Percentiles rank a stretch among this genome's conserved stretches.
These are phyloP conservation scores for Crioceris asparagi DNA, from an alignment of 2,888 invertebrate genomes.

Conservation along the genomic window DNA sequence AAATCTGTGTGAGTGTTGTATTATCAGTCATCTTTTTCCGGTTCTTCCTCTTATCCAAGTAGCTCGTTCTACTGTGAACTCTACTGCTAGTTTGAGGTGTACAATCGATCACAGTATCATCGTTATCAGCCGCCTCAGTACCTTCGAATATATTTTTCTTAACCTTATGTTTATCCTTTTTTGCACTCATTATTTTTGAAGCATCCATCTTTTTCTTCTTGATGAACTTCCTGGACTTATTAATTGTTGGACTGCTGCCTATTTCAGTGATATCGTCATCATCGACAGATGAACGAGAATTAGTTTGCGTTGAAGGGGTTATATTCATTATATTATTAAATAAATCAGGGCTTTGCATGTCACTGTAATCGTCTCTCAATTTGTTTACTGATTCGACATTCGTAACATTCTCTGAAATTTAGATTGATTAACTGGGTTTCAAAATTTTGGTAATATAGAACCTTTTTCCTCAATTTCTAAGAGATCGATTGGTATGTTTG, in stretches of 20 bases:
- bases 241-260: constrained; percentile 15
- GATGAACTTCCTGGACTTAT: constrained; percentile 12
- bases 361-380: no score
- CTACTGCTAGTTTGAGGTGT: no score
- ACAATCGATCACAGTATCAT: constrained; percentile 15
- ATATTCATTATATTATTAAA: constrained; percentile 8
- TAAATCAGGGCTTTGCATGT: constrained; percentile 15
- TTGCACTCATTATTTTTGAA: constrained; percentile 1
- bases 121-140: constrained; percentile 7
- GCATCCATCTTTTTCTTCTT: constrained; percentile 8
- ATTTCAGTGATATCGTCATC: constrained; percentile 10
- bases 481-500: no score
- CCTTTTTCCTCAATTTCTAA: no score
- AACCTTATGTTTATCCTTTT: constrained; percentile 1
- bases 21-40: constrained; percentile 7
- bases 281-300: constrained; percentile 13
- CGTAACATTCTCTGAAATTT: no score
- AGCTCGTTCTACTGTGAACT: constrained; percentile 8
- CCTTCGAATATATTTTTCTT: constrained; percentile 12
- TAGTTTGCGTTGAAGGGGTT: constrained; percentile 6
- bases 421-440: no score
- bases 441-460: no score
- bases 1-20: constrained; percentile 23
- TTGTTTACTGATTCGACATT: no score
- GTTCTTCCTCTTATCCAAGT: constrained; percentile 8